Base-by-base conservation (phyloP, 2,888 invertebrate species). In the Ornithoptera alexandrae region DNA sequence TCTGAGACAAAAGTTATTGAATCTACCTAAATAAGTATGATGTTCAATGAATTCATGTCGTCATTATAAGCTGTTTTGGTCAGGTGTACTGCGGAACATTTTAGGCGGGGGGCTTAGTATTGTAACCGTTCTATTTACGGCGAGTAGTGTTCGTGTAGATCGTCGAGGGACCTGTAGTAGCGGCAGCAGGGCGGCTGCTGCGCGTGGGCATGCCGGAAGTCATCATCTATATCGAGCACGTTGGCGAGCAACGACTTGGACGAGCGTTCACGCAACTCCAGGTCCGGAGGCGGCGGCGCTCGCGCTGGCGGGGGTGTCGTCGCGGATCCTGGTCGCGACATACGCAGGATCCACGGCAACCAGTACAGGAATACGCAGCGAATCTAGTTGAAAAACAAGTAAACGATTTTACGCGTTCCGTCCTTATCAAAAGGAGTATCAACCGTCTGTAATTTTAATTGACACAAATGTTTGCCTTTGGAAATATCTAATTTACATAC, bases 201-300 rank as follows among this genome's bases (percentile, higher is more conserved):
- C 88, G 95, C 93, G 84, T 96, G 96, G 86, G 95, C 94, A 90
- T 96, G 96, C 81, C 96, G 94, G 93, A 97, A 97, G 94, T 98
- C 98, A 92, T 98, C 98, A 90, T 98, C 98, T 92, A 98, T 97
- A 93, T 98, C 98, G 84, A 98, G 95, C 83, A 98, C 98, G 93
- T 98, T 98, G 81, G 98, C 98, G 85, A 99, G 94, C 82, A 99
- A 94, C 86, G 98, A 98, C 93, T 98, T 98, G 83, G 98, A 98
- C 79, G 98, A 98, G 84, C 94, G 95, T 89, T 97, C 97, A 87
- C 97, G 96, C 84, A 98, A 94, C 93, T 97, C 97, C 85, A 97
- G 94, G 90, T 97, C 97, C 69, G 96, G 94, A 88, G 97, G 94
- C 84, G 97, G 95, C 84, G 95, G 94, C 86, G 94, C 94, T 85